Percentiles rank a stretch among this genome's conserved stretches.
Evolutionary conservation across 2,797 vertebrate species (phyloP).

Genomic region (Alcedo quadribrachys): DNA sequence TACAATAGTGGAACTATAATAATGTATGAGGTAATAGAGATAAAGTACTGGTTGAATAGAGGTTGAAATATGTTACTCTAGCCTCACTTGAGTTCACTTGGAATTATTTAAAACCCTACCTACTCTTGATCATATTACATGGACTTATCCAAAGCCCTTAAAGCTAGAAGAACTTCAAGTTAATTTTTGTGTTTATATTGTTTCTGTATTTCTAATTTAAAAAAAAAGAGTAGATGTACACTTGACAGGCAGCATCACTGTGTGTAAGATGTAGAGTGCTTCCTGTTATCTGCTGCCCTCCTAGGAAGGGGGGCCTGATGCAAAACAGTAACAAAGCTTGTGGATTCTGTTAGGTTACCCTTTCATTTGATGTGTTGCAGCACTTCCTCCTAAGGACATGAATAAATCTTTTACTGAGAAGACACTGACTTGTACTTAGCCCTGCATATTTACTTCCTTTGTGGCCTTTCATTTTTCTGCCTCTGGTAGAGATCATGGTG

Average conservation of each 20-base stretch:
- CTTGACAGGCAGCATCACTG: not conserved
- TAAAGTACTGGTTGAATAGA: not conserved
- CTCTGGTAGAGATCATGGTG: not conserved
- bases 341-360: not conserved
- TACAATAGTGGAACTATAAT: not conserved
- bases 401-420: not conserved
- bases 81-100: not conserved
- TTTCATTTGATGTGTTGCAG: not conserved
- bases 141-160: not conserved
- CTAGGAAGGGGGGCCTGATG: not conserved
- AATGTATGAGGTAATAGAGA: not conserved
- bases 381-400: not conserved
- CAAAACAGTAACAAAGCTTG: not conserved
- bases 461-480: slow-evolving; percentile 2
- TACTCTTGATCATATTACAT: not conserved
- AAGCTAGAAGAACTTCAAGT: not conserved
- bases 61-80: not conserved
- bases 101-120: not conserved
- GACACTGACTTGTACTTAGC: not conserved
- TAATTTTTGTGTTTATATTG: not conserved
- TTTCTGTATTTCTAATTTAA: not conserved
- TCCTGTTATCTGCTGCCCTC: not conserved
- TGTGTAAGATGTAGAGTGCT: not conserved
- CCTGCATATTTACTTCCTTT: slow-evolving; percentile 5
- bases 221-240: not conserved